Percentiles rank a stretch among this genome's conserved stretches.
These are phyloP conservation scores for Eristalinus aeneus DNA, from an alignment of 2,888 invertebrate genomes.

Conservation along the genomic window DNA sequence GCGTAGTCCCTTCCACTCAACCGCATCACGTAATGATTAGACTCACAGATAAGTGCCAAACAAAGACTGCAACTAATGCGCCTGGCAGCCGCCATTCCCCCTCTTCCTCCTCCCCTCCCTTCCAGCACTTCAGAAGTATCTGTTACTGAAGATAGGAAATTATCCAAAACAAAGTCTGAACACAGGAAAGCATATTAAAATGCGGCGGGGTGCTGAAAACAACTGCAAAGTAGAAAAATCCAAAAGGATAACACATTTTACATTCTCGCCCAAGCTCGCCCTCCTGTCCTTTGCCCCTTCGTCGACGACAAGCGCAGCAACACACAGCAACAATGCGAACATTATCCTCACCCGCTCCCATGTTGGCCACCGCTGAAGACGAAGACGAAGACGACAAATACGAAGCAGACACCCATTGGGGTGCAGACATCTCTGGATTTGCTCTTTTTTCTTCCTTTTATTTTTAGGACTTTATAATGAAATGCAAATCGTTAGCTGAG, in stretches of 20 bases:
- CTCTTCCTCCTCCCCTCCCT: background rate
- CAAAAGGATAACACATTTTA: conserved; percentile 34
- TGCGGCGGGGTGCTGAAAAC: conserved; percentile 2
- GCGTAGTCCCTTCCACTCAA: too few relatives aligned
- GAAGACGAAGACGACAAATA: background rate
- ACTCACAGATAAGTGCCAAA: conserved; percentile 1
- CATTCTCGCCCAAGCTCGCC: background rate
- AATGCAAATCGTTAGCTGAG: conserved; percentile 65
- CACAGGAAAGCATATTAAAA: background rate
- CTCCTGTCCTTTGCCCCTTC: too few relatives aligned
- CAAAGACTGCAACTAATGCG: conserved; percentile 19
- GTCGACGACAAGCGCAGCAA: too few relatives aligned
- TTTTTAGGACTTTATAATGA: conserved; percentile 59
- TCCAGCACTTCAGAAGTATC: background rate
- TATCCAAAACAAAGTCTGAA: conserved; percentile 17
- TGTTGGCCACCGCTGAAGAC: background rate
- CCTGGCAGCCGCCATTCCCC: background rate
- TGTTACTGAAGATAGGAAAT: conserved; percentile 40
- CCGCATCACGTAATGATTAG: background rate
- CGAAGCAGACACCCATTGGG: background rate
- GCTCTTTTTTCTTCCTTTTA: background rate
- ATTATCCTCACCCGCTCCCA: background rate
- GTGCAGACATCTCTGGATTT: background rate
- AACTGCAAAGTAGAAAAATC: background rate
- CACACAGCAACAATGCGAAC: background rate